phyloP scores from a whole-genome alignment of 64 coral and sea anemone genomes.

The Montipora foliosa region DNA sequence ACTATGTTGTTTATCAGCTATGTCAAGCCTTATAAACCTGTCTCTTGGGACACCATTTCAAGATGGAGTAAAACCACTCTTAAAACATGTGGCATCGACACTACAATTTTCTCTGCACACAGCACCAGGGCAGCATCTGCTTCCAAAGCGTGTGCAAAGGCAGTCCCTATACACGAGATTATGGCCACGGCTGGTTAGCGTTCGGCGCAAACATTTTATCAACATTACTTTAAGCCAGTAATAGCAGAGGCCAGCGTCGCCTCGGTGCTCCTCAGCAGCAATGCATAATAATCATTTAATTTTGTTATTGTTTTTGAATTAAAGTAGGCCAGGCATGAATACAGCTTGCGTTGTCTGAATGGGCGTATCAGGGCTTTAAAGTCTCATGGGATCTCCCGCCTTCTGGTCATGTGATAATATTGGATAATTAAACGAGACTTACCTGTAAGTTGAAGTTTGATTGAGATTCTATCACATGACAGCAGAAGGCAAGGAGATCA shows the following conservation, averaged over 20 bases:
- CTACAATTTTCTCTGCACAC: too few species aligned
- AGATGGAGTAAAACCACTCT: slow-evolving; percentile 30
- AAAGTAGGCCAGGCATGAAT: neutral
- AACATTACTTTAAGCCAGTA: neutral
- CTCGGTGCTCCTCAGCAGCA: neutral
- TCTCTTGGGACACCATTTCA: slow-evolving; percentile 35
- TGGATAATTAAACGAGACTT: too few species aligned
- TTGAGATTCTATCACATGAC: too few species aligned
- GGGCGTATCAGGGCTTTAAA: neutral
- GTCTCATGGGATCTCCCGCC: neutral
- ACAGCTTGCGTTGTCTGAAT: neutral
- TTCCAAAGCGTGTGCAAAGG: too few species aligned
- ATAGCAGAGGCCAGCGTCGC: neutral
- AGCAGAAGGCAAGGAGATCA: too few species aligned
- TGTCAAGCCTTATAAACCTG: slow-evolving; percentile 10
- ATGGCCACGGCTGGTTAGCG: neutral
- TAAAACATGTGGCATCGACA: neutral
- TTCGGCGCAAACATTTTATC: neutral
- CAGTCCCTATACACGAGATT: neutral
- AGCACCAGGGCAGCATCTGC: neutral
- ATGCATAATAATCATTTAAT: neutral
- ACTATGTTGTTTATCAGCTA: slow-evolving; percentile 37
- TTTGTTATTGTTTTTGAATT: neutral
- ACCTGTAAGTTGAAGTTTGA: too few species aligned
- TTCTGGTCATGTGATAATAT: too few species aligned